Evolutionary conservation across 2,888 invertebrate species (phyloP), one percentile per base, ranked within the genome.

Genomic region (Sylvicola cinctus): DNA sequence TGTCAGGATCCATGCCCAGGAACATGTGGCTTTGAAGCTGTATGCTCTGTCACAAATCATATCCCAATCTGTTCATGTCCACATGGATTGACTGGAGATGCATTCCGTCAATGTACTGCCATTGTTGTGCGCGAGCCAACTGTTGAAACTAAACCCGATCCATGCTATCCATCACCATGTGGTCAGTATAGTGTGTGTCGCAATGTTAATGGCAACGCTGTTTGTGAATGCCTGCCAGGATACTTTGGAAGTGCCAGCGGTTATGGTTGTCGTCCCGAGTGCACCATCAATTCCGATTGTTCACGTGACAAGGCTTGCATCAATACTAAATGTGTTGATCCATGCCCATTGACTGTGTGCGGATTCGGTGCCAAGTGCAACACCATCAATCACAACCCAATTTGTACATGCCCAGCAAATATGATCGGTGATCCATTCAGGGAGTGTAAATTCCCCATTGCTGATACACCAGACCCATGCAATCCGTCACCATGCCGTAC

Each of bases 1-100:
- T 90, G 88, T 47, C 65, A 69, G 38, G 80, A 88, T 58, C 85
- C 87, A 16, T 83, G 84, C 46, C 65, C 71, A 33, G 79, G 76
- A 38, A 73, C 78, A 6, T 88, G 87, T 45, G 87, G 87, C 33
- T 54, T 79, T 15, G 83, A 83, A 45, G 80, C 88, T 0, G 62
- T 81, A 43, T 69, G 88, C 60, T 67, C 75, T 54, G 66, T 68
- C 39, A 63, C 83, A 50, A 73, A 84, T 58, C 74, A 72, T 45
- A 58, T 63, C 40, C 71, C 73, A 11, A 63, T 67, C 28, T 77
- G 77, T 47, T 62, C 63, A 27, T 76, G 77, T 44, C 58, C 62
- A 14, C 48, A 60, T 26, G 73, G 71, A 36, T 70, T 65, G 44
- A 66, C 67, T 12, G 77, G 78, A 23, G 67, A 74, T 51, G 69